These are phyloP conservation scores for Campoplex capitator DNA, from an alignment of 2,888 invertebrate genomes.

Conservation along the genomic window DNA sequence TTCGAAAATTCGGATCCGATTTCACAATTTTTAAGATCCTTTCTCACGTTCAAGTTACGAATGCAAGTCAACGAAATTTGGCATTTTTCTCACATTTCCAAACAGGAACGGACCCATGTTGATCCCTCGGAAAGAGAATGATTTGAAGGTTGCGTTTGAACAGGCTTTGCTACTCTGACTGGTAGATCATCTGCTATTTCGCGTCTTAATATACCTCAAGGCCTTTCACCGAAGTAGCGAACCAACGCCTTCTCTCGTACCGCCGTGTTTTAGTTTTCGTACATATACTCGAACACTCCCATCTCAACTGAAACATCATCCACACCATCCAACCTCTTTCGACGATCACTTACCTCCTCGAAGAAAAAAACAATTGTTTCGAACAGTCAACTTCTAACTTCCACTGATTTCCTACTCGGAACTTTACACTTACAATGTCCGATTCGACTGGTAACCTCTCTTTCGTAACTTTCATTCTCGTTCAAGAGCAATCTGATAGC, in stretches of 20 bases:
- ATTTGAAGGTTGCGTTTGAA: constrained; percentile 69
- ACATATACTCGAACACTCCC: constrained; percentile 17
- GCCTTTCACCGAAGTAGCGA: constrained; percentile 82
- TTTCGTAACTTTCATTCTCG: constrained; percentile 38
- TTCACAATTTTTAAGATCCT: no score
- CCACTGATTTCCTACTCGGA: background rate
- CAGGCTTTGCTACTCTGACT: constrained; percentile 78
- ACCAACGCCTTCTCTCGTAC: constrained; percentile 64
- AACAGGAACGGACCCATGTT: constrained; percentile 74
- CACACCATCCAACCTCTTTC: constrained; percentile 11
- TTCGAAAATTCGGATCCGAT: background rate
- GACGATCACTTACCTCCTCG: background rate
- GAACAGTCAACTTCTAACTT: background rate
- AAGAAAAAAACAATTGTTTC: background rate
- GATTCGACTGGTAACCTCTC: background rate
- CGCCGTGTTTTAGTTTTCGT: constrained; percentile 1
- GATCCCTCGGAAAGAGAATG: constrained; percentile 41
- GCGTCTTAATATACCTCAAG: constrained; percentile 82
- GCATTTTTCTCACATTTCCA: constrained; percentile 75
- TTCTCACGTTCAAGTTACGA: no score
- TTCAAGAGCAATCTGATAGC: background rate
- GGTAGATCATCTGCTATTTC: constrained; percentile 82
- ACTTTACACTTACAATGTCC: background rate
- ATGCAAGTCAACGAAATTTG: background rate
- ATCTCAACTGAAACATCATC: constrained; percentile 8